These are phyloP conservation scores for Cetoscarus ocellatus DNA, from an alignment of 2,797 vertebrate species.

Conservation along the genomic window DNA sequence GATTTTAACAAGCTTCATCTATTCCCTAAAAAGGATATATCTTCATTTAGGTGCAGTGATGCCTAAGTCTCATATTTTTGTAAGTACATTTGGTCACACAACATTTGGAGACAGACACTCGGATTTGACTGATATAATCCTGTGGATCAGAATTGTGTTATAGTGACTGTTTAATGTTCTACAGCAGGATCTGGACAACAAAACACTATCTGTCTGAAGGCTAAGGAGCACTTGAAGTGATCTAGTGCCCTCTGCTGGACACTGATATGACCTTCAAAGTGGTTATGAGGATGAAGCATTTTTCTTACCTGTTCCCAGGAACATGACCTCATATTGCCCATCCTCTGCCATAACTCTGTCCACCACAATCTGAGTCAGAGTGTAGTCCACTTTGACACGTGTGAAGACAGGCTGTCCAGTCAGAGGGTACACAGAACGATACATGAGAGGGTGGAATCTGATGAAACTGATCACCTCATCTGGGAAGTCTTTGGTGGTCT, in stretches of 20 bases:
- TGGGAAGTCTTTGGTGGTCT: conserved; percentile 96
- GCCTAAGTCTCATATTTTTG: too few species aligned
- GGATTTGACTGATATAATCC: too few species aligned
- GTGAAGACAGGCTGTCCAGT: conserved; percentile 91
- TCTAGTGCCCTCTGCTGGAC: conserved; percentile 76
- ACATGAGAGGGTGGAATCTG: conserved; percentile 93
- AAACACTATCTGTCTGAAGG: background rate
- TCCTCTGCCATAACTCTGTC: conserved; percentile 96
- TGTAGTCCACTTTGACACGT: conserved; percentile 91
- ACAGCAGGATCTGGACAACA: background rate
- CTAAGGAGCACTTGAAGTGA: background rate
- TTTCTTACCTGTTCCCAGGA: conserved; percentile 93
- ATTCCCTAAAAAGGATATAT: too few species aligned
- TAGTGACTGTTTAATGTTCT: background rate
- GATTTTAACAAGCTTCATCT: too few species aligned
- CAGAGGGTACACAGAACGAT: conserved; percentile 88
- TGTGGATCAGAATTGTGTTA: background rate
- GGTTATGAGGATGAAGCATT: background rate
- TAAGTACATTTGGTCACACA: too few species aligned
- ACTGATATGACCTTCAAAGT: background rate
- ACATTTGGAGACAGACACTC: too few species aligned
- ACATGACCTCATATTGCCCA: conserved; percentile 97
- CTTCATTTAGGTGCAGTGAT: too few species aligned
- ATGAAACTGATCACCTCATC: conserved; percentile 97
- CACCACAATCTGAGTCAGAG: conserved; percentile 93